Evolutionary conservation across 1,140 invertebrate genomes (phyloP), one percentile per base, ranked within the genome.

Genomic region (Neodiprion lecontei): DNA sequence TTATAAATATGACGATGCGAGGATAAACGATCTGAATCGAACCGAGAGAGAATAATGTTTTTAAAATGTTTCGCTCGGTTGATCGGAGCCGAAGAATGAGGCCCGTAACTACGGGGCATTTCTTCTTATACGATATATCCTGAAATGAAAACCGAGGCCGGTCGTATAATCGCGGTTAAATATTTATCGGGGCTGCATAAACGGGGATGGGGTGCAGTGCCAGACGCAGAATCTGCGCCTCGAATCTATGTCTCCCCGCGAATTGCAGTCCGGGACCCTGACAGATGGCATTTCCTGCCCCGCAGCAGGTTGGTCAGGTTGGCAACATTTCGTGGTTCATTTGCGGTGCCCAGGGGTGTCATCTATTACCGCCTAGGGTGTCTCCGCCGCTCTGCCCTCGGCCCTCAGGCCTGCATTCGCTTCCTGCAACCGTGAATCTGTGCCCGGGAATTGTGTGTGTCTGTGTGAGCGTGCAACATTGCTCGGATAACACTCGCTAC

Each of bases 301-400:
- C 9, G 53, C n/a, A 61, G 53, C 87, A 88, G 87, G 87, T 88
- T 88, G 86, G 84, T 85, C 85, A 83, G 80, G 80, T 79, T 79
- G 74, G 82, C 86, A 88, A 85, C 85, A 88, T 88, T 89, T 89
- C 88, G 88, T 88, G 88, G 88, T 89, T 89, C 88, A 89, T 89
- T 89, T 88, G 88, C 88, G 88, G 87, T 88, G 85, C 88, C 88
- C 88, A 88, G 82, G 87, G 87, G 87, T 88, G 81, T 84, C 87
- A 88, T 88, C 85, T 86, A 88, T 88, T 88, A 88, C 85, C 80
- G 81, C 53, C n/a, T 17, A 61, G 85, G 82, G 83, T 82, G 82
- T 76, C 78, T 67, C 76, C 79, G 75, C 77, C 78, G 76, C 72
- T 21, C 67, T 77, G 75, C 72, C 49, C 12, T 17, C 12, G 17